Evolutionary conservation across 2,113 vertebrate species (phyloP), one percentile per base, ranked within the genome.

Genomic region (Cephalopholis sonnerati): DNA sequence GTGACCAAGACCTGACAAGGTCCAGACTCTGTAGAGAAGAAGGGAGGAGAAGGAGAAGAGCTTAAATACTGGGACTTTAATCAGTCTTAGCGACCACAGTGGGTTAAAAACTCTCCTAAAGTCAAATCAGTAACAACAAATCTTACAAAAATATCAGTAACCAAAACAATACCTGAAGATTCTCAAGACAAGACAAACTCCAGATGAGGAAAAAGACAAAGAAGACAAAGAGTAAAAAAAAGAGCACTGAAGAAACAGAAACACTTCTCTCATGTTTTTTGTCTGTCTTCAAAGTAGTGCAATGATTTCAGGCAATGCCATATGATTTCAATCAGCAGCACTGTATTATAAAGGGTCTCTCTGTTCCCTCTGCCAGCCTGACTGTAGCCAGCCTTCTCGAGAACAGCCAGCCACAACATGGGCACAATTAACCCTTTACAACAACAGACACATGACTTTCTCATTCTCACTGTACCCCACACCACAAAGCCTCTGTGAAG

Each of bases 301-400:
- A 82, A 83, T 87, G 84, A 91, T 94, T 92, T 91, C 85, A 90
- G 83, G 77, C 88, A n/a, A 87, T 77, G 84, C 89, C 91, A 85
- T 92, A 92, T 94, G 93, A 94, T 94, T 94, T 91, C 88, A 93
- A 92, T 93, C 91, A 92, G 85, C 83, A 89, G 78, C 66, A 84
- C 77, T 89, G 82, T 72, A 86, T 74, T 81, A 94, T 93, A 88
- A 94, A 94, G 87, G 79, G 53, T 82, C 89, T 83, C 91, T 93
- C 78, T 94, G 94, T 94, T 94, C 84, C 77, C 72, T 76, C 59
- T 90, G 92, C 89, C 90, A 92, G 87, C 79, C 87, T 83, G 78
- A 91, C 76, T 85, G 46, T 75, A 74, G 76, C 84, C 77, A 82
- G 89, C 74, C 77, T 82, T 77, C 75, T 88, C 77, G 63, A 84